phyloP scores from a whole-genome alignment of 2,797 vertebrate species.

The Acanthurus leucopareius region DNA sequence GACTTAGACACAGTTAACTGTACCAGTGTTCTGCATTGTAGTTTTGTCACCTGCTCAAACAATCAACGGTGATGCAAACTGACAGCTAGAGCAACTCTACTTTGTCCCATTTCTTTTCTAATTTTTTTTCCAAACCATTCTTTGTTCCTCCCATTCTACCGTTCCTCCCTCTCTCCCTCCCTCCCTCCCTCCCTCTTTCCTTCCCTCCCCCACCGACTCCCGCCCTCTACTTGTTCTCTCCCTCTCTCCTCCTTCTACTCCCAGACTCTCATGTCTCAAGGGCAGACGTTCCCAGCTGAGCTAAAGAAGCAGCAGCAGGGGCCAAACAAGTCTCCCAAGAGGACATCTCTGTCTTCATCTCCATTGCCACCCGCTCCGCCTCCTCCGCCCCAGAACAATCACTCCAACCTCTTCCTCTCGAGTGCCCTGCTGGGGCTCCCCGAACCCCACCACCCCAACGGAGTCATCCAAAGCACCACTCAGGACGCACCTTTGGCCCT shows the following conservation, averaged over 20 bases:
- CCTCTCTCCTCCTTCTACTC: conserved; percentile 60
- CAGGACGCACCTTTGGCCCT: conserved; percentile 98
- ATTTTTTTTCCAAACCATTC: conserved; percentile 68
- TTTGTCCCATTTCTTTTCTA: conserved; percentile 77
- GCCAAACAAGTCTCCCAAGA: conserved; percentile 92
- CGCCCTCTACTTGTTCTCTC: conserved; percentile 65
- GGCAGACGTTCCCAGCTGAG: conserved; percentile 92
- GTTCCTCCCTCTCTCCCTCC: conserved; percentile 51
- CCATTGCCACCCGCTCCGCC: conserved; percentile 88
- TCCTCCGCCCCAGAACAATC: conserved; percentile 88
- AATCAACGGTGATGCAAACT: conserved; percentile 82
- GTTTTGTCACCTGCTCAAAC: conserved; percentile 83
- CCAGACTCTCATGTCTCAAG: conserved; percentile 89
- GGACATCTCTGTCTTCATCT: conserved; percentile 86
- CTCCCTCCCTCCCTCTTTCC: neutral
- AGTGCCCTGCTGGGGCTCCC: conserved; percentile 95
- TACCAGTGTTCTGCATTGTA: conserved; percentile 79
- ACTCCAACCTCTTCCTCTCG: conserved; percentile 94
- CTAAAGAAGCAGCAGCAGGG: conserved; percentile 93
- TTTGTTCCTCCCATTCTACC: conserved; percentile 68
- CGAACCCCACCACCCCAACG: conserved; percentile 92
- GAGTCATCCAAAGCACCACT: conserved; percentile 96
- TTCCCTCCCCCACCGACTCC: conserved; percentile 20
- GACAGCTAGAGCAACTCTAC: conserved; percentile 85
- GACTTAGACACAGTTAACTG: conserved; percentile 77